A percentile compares a stretch with the other conserved stretches of the same genome.
Conservation (phyloP, 2,797 vertebrate genomes). For the Typhlichthys eigenmanni region DNA sequence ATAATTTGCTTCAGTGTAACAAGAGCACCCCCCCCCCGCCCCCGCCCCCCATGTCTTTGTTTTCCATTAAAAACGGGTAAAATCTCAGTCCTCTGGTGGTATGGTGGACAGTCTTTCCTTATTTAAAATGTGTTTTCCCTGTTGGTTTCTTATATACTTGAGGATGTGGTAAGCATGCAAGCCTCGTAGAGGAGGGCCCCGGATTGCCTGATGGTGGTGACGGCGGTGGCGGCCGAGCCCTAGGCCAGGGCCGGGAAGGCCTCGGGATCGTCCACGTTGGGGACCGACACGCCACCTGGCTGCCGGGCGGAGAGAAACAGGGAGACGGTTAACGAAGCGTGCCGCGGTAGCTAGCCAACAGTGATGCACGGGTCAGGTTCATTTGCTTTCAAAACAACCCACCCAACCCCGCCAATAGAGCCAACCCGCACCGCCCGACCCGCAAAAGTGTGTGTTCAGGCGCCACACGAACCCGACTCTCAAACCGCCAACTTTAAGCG, state of each 20-base stretch:
- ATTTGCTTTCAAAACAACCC: no score
- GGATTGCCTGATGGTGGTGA: slow-evolving; percentile 79
- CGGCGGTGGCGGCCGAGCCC: slow-evolving; percentile 75
- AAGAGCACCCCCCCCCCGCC: slow-evolving; percentile 89
- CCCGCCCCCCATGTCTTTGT: slow-evolving; percentile 64
- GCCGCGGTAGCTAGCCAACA: not conserved
- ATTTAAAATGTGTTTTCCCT: slow-evolving; percentile 67
- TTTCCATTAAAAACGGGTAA: slow-evolving; percentile 90
- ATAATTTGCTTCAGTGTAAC: slow-evolving; percentile 94
- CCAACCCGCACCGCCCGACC: no score
- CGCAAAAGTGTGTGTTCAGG: no score
- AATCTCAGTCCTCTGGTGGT: slow-evolving; percentile 93
- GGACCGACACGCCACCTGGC: slow-evolving; percentile 91
- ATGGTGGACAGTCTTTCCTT: slow-evolving; percentile 86
- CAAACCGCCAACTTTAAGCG: no score
- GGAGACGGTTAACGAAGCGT: slow-evolving; percentile 26
- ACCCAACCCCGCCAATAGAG: no score
- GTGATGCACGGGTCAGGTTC: no score
- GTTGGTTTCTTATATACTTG: slow-evolving; percentile 86
- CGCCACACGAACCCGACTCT: no score
- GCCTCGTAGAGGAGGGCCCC: slow-evolving; percentile 92
- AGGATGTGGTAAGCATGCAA: slow-evolving; percentile 99
- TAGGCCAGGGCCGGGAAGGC: slow-evolving; percentile 97
- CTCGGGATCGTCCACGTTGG: slow-evolving; percentile 98
- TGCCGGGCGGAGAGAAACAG: slow-evolving; percentile 60